These are phyloP conservation scores for Odontamblyopus lacepedii DNA, from an alignment of 2,797 vertebrate species.

Conservation along the genomic window DNA sequence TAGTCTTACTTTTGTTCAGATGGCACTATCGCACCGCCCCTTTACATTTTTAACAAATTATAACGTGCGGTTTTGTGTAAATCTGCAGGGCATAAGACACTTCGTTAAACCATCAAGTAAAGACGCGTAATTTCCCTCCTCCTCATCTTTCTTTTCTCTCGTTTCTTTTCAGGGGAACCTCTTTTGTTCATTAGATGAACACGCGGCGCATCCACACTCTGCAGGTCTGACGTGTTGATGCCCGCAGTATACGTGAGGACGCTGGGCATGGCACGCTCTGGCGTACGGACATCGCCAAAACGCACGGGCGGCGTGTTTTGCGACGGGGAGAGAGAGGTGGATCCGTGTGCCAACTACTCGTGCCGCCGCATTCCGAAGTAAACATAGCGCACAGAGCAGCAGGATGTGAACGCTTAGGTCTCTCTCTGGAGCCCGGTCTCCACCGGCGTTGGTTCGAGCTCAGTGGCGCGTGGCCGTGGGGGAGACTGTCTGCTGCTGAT, in stretches of 20 bases:
- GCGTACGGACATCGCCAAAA: slow-evolving; percentile 7
- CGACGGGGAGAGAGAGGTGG: slow-evolving; percentile 9
- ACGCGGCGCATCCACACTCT: background rate
- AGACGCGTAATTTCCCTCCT: background rate
- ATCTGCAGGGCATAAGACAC: background rate
- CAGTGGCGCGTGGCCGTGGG: slow-evolving; percentile 49
- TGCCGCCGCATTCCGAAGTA: slow-evolving; percentile 9
- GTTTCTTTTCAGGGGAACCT: background rate
- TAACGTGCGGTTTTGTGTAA: background rate
- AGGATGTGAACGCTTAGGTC: slow-evolving; percentile 42
- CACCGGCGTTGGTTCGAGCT: slow-evolving; percentile 22
- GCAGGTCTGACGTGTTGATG: slow-evolving; percentile 27
- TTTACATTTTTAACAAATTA: background rate
- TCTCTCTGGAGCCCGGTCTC: slow-evolving; percentile 34
- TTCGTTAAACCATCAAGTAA: background rate
- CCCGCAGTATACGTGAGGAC: slow-evolving; percentile 12
- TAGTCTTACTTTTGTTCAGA: background rate
- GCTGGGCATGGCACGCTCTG: slow-evolving; percentile 24
- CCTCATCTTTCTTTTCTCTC: background rate
- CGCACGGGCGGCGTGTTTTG: background rate
- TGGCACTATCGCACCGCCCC: background rate
- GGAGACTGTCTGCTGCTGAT: slow-evolving; percentile 23
- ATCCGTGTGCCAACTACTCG: background rate
- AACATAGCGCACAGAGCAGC: slow-evolving; percentile 20
- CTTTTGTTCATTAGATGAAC: background rate